phyloP scores from a whole-genome alignment of 2,797 vertebrate genomes.

The Helarctos malayanus region DNA sequence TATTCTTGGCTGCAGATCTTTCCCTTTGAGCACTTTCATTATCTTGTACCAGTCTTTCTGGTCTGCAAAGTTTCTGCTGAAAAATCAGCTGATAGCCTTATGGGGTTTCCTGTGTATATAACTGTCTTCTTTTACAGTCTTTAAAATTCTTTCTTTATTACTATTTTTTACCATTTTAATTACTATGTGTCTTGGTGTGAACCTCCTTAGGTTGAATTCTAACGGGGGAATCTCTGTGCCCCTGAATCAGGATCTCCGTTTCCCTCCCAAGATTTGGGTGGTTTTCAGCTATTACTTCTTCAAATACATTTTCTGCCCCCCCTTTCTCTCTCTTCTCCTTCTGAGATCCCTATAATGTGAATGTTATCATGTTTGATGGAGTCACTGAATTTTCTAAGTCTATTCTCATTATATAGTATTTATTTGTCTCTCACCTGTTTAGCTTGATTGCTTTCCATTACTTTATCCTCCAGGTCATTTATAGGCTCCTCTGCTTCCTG shows the following conservation, averaged over 20 bases:
- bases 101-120: background rate
- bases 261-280: background rate
- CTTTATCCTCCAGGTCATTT: background rate
- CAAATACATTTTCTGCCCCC: background rate
- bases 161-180: background rate
- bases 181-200: background rate
- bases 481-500: background rate
- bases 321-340: background rate
- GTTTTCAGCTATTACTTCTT: background rate
- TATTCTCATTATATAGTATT: background rate
- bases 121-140: background rate
- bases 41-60: background rate
- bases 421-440: background rate
- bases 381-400: background rate
- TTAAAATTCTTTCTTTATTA: background rate
- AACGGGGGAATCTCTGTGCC: background rate
- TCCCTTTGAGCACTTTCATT: background rate
- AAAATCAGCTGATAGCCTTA: background rate
- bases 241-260: background rate
- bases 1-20: background rate
- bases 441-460: background rate
- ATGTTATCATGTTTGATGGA: background rate
- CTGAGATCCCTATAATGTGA: background rate
- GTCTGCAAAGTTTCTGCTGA: background rate
- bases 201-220: background rate